A percentile compares a stretch with the other conserved stretches of the same genome.
phyloP scores from a whole-genome alignment of 2,797 vertebrate species.

The Sylvia borin region DNA sequence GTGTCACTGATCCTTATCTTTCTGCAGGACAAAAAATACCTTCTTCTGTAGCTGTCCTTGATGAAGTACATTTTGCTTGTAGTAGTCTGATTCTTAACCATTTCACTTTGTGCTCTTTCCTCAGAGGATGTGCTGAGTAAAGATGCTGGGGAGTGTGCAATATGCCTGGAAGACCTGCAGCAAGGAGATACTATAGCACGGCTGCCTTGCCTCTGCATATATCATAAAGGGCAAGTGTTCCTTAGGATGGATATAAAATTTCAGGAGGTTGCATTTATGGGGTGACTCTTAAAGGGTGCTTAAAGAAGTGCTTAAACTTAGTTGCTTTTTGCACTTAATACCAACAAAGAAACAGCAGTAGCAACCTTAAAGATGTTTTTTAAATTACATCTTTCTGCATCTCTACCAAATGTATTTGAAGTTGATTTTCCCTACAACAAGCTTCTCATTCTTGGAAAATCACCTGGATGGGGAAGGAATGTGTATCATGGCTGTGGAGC shows the following conservation, averaged over 20 bases:
- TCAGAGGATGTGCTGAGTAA: constrained; percentile 93
- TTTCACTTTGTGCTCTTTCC: constrained; percentile 45
- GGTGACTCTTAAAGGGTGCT: neutral
- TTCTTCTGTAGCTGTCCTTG: neutral
- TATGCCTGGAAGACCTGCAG: constrained; percentile 92
- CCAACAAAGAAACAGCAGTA: neutral
- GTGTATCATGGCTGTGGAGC: neutral
- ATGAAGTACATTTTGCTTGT: neutral
- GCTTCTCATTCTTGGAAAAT: neutral
- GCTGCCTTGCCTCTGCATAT: constrained; percentile 96
- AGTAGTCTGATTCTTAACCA: neutral
- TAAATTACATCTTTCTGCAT: neutral
- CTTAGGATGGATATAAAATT: neutral
- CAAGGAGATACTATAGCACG: constrained; percentile 96
- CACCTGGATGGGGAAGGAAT: neutral
- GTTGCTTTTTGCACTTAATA: neutral
- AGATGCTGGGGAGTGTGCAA: constrained; percentile 94
- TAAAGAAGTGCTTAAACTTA: neutral
- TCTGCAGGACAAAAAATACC: neutral
- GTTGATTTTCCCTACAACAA: neutral
- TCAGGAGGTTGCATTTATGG: neutral
- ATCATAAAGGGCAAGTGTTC: constrained; percentile 90
- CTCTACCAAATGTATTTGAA: neutral
- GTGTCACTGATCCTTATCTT: neutral
- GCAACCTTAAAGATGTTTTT: neutral